phyloP scores from a whole-genome alignment of 2,797 vertebrate species.

The Remorina albescens region DNA sequence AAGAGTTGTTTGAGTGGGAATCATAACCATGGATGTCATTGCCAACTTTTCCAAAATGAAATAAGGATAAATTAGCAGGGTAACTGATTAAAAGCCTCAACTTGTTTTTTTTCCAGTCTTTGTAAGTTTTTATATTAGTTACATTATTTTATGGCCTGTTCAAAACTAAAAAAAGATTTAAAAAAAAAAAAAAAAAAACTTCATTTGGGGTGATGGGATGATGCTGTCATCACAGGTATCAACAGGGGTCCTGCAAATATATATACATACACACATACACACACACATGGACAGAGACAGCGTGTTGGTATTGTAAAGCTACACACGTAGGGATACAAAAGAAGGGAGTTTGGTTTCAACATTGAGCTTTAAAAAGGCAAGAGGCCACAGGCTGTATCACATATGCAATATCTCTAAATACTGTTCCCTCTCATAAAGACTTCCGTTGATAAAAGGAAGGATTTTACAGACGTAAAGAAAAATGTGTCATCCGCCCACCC shows the following conservation, averaged over 20 bases:
- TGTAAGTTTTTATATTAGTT: too few relatives aligned
- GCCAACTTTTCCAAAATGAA: neutral
- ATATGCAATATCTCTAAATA: constrained; percentile 18
- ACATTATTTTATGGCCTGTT: neutral
- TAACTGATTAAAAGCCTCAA: too few relatives aligned
- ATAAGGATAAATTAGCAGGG: neutral
- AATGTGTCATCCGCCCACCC: constrained; percentile 57
- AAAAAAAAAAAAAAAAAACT: too few relatives aligned
- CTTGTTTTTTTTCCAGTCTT: neutral
- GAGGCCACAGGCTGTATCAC: neutral
- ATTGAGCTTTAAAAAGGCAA: neutral
- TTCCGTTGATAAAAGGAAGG: constrained; percentile 33
- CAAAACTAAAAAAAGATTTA: neutral
- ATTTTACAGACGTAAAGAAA: constrained; percentile 69
- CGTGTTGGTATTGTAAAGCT: constrained; percentile 24
- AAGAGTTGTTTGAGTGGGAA: neutral
- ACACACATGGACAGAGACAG: constrained; percentile 20
- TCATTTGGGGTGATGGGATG: too few relatives aligned
- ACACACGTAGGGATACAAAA: neutral
- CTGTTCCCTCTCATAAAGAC: constrained; percentile 35
- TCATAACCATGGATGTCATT: neutral
- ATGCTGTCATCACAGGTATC: too few relatives aligned
- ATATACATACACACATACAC: constrained; percentile 44
- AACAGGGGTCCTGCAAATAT: too few relatives aligned
- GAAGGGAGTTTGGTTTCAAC: neutral